Percentiles rank a stretch among this genome's conserved stretches.
Conservation (phyloP, 2,797 vertebrate genomes). For the Leptodactylus fallax region DNA sequence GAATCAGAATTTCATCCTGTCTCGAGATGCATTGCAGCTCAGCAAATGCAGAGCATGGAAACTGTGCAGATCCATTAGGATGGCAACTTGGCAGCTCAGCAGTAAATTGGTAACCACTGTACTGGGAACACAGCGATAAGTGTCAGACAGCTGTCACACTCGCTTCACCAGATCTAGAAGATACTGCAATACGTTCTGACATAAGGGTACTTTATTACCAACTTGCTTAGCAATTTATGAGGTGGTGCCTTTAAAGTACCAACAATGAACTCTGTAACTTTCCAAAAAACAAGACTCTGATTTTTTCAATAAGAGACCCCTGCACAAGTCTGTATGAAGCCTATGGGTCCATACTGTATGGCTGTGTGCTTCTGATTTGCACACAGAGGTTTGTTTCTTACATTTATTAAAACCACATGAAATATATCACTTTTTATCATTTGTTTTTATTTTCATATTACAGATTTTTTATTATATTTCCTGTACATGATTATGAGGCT, state of each 20-base stretch:
- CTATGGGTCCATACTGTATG: not conserved
- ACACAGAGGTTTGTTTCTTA: too few species aligned
- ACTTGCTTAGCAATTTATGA: constrained; percentile 40
- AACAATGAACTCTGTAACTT: constrained; percentile 35
- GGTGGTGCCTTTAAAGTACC: not conserved
- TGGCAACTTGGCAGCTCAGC: constrained; percentile 55
- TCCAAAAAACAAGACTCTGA: not conserved
- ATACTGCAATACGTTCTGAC: constrained; percentile 47
- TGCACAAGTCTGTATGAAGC: not conserved
- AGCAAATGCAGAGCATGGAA: constrained; percentile 14
- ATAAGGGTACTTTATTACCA: constrained; percentile 36
- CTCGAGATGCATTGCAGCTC: constrained; percentile 21
- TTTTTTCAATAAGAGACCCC: not conserved
- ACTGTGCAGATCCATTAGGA: constrained; percentile 53
- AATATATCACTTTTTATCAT: too few species aligned
- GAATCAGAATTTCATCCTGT: constrained; percentile 11
- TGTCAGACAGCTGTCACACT: constrained; percentile 59
- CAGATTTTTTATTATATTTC: too few species aligned
- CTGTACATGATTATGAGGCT: too few species aligned
- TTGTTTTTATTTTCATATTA: too few species aligned
- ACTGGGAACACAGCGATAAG: constrained; percentile 54
- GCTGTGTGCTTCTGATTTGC: not conserved
- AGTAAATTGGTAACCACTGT: constrained; percentile 59
- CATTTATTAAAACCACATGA: too few species aligned
- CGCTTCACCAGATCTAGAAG: constrained; percentile 46